Percentiles rank a stretch among this genome's conserved stretches.
Evolutionary conservation across 2,113 vertebrate species (phyloP).

Genomic region (Marcusenius ussheri): DNA sequence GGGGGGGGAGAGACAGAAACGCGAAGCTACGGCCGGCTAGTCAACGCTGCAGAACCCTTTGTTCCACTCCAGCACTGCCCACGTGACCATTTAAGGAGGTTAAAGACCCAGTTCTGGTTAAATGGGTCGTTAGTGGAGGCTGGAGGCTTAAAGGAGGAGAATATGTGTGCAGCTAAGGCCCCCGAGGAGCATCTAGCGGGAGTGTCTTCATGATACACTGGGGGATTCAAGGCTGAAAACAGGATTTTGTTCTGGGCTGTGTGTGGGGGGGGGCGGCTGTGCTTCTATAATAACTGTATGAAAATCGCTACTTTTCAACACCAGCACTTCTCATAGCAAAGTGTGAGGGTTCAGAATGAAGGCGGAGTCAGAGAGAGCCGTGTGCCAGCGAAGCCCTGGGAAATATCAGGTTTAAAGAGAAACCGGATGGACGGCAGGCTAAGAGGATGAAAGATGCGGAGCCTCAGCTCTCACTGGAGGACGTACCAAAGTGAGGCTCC

Average conservation of each 20-base stretch:
- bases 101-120: not conserved
- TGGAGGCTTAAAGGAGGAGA: conserved; percentile 21
- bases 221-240: not conserved
- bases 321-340: not conserved
- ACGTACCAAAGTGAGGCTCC: not conserved
- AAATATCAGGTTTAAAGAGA: not conserved
- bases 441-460: not conserved
- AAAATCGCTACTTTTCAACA: not conserved
- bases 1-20: not conserved
- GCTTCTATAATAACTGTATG: not conserved
- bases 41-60: not conserved
- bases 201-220: not conserved
- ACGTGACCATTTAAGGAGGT: not conserved
- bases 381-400: not conserved
- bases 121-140: conserved; percentile 36
- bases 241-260: not conserved
- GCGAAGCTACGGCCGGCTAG: not conserved
- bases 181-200: not conserved
- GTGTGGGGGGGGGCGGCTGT: not conserved
- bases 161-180: conserved; percentile 34
- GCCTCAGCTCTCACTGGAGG: not conserved
- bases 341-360: not conserved
- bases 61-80: not conserved
- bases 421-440: not conserved
- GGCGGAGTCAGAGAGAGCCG: not conserved